Evolutionary conservation across 1,140 invertebrate genomes (phyloP).

Genomic region (Hirudo medicinalis): DNA sequence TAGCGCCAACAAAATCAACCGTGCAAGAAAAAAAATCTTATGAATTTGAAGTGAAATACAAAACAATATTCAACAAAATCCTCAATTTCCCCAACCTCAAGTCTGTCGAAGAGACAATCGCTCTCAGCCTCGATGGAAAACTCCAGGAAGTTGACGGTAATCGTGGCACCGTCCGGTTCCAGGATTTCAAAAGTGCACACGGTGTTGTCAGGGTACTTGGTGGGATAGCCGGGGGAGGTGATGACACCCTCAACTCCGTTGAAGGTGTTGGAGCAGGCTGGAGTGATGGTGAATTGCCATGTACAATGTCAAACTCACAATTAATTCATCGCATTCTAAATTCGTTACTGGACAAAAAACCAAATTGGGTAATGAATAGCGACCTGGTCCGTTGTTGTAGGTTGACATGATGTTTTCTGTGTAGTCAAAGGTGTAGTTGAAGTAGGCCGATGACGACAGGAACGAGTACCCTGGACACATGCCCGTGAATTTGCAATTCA

Average conservation of each 20-base stretch:
- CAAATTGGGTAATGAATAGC: background rate
- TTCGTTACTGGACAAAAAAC: too few species aligned
- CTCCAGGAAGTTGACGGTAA: slow-evolving; percentile 13
- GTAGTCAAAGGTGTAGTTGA: slow-evolving; percentile 7
- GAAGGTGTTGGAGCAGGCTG: slow-evolving; percentile 8
- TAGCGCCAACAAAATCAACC: background rate
- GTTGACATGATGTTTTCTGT: background rate
- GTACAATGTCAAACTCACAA: background rate
- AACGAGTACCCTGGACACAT: background rate
- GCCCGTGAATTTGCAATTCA: background rate
- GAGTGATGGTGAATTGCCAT: background rate
- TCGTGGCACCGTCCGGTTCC: slow-evolving; percentile 8
- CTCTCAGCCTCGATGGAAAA: slow-evolving; percentile 16
- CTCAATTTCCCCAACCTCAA: background rate
- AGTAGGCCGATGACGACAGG: background rate
- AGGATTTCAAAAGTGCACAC: background rate
- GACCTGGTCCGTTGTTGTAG: background rate
- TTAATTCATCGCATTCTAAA: too few species aligned
- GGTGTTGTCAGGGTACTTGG: background rate
- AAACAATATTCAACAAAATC: background rate
- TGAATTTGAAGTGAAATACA: background rate
- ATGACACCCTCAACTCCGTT: slow-evolving; percentile 13
- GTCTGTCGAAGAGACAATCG: slow-evolving; percentile 15
- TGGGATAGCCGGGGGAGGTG: slow-evolving; percentile 1
- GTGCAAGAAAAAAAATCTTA: background rate